Evolutionary conservation across 2,888 invertebrate genomes (phyloP).

Genomic region (Ochlodes sylvanus): DNA sequence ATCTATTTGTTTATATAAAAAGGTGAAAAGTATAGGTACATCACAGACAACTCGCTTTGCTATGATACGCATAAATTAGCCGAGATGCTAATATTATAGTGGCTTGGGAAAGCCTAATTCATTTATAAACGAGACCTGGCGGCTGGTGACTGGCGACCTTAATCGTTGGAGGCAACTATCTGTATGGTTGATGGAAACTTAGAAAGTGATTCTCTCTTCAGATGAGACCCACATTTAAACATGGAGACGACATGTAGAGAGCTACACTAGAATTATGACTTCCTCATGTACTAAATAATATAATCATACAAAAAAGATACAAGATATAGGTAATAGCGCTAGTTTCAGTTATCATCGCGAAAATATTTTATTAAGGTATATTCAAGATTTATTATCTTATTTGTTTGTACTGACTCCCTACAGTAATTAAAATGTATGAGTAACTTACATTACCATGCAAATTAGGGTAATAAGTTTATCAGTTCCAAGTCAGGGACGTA

Average conservation of each 20-base stretch:
- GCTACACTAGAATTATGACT: constrained; percentile 11
- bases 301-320: too few relatives aligned
- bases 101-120: constrained; percentile 29
- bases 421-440: too few relatives aligned
- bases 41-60: too few relatives aligned
- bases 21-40: too few relatives aligned
- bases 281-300: background rate
- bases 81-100: constrained; percentile 2
- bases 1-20: too few relatives aligned
- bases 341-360: too few relatives aligned
- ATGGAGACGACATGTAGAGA: constrained; percentile 17
- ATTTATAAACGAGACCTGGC: constrained; percentile 22
- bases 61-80: too few relatives aligned
- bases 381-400: too few relatives aligned
- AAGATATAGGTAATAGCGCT: too few relatives aligned
- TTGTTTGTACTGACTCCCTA: too few relatives aligned
- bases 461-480: background rate
- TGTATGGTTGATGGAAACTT: constrained; percentile 24
- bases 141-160: constrained; percentile 18
- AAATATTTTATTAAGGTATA: too few relatives aligned
- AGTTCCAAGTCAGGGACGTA: background rate
- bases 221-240: constrained; percentile 23
- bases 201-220: constrained; percentile 35
- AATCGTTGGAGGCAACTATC: constrained; percentile 33
- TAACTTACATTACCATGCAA: too few relatives aligned